A percentile compares a stretch with the other conserved stretches of the same genome.
These are phyloP conservation scores for Scaptomyza tumidula DNA, from an alignment of 2,888 invertebrate species.

Conservation along the genomic window DNA sequence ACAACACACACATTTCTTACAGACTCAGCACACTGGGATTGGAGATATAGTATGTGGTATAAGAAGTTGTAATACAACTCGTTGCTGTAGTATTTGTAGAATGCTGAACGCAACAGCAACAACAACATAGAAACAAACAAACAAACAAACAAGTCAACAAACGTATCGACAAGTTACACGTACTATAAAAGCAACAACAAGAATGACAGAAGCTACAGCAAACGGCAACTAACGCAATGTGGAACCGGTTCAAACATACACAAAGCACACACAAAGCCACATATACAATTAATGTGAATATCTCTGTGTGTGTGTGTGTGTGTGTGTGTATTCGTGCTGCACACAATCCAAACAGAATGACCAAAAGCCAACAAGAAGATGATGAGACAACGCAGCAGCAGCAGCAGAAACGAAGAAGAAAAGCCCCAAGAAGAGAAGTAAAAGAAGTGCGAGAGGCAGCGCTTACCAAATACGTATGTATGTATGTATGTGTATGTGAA, in stretches of 20 bases:
- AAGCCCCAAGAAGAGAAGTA: conserved; percentile 45
- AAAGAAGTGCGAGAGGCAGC: conserved; percentile 39
- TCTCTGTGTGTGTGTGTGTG: conserved; percentile 28
- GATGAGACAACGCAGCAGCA: conserved; percentile 52
- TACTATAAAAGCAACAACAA: conserved; percentile 54
- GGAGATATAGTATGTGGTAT: conserved; percentile 32
- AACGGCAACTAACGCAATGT: conserved; percentile 72
- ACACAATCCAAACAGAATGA: conserved; percentile 61
- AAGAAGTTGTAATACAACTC: conserved; percentile 79
- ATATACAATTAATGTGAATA: conserved; percentile 11
- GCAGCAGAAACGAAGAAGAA: conserved; percentile 20
- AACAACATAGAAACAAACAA: conserved; percentile 3
- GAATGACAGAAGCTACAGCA: conserved; percentile 47
- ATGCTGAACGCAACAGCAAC: conserved; percentile 50
- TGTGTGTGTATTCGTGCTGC: conserved; percentile 25
- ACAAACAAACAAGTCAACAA: conserved; percentile 45
- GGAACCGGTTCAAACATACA: conserved; percentile 65
- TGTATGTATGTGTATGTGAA: conserved; percentile 12
- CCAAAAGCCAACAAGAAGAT: conserved; percentile 71
- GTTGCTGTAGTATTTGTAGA: conserved; percentile 76
- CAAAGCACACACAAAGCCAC: conserved; percentile 21
- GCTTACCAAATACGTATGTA: conserved; percentile 15
- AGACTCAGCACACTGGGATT: conserved; percentile 39
- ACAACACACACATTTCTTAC: conserved; percentile 24
- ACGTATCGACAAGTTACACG: conserved; percentile 61